phyloP scores from a whole-genome alignment of 2,797 vertebrate species.

The Monodelphis domestica region DNA sequence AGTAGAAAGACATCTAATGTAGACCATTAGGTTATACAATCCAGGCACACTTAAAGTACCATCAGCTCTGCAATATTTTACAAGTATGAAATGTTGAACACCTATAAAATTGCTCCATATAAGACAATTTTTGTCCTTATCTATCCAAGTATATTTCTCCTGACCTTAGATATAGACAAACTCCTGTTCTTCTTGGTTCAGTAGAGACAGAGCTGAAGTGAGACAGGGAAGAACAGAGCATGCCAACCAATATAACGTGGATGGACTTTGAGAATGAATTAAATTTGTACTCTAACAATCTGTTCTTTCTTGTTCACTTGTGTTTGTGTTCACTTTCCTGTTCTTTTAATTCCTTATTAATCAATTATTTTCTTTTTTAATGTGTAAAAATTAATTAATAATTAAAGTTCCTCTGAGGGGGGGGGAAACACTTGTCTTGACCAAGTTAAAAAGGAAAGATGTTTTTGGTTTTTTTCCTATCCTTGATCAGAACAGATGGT shows the following conservation, averaged over 20 bases:
- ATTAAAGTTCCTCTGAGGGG: too few relatives aligned
- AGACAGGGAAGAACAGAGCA: neutral
- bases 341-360: slow-evolving; percentile 33
- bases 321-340: slow-evolving; percentile 36
- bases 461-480: slow-evolving; percentile 60
- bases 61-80: neutral
- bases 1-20: neutral
- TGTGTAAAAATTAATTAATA: too few relatives aligned
- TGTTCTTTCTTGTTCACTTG: slow-evolving; percentile 12
- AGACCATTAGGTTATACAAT: neutral
- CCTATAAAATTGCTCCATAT: neutral
- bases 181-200: neutral
- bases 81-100: neutral
- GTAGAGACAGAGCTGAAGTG: neutral
- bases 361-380: too few relatives aligned
- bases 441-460: slow-evolving; percentile 36
- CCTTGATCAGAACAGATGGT: neutral
- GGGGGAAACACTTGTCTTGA: too few relatives aligned
- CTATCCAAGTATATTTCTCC: neutral
- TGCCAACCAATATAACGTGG: neutral
- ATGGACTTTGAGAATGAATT: neutral
- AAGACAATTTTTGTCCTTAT: neutral
- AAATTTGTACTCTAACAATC: slow-evolving; percentile 42
- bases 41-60: neutral
- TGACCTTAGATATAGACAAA: neutral